Evolutionary conservation across 2,797 vertebrate genomes (phyloP).

Genomic region (Numenius phaeopus): DNA sequence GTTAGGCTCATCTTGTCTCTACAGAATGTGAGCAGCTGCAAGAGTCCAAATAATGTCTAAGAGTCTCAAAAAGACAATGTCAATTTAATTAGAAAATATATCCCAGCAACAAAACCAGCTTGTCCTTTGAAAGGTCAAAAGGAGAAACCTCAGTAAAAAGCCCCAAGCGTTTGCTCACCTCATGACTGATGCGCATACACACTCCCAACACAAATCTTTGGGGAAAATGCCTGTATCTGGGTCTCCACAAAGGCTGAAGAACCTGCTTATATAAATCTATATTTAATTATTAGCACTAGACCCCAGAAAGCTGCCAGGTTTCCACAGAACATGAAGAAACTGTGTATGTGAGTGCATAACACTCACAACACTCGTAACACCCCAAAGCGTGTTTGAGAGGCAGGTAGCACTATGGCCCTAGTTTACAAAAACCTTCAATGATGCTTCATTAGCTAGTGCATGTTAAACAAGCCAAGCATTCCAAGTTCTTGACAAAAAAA

Average conservation of each 20-base stretch:
- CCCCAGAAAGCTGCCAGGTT: not conserved
- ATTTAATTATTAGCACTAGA: not conserved
- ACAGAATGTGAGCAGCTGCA: not conserved
- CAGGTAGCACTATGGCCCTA: not conserved
- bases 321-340: not conserved
- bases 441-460: not conserved
- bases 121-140: constrained; percentile 22
- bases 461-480: not conserved
- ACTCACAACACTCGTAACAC: too few relatives aligned
- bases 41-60: not conserved
- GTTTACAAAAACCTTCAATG: not conserved
- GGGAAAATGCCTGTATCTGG: not conserved
- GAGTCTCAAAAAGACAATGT: not conserved
- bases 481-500: not conserved
- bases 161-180: not conserved
- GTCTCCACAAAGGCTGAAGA: not conserved
- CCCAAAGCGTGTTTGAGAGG: not conserved
- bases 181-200: not conserved
- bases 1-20: not conserved
- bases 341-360: not conserved
- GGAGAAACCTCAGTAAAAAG: not conserved
- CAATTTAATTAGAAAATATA: constrained; percentile 36
- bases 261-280: not conserved
- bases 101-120: not conserved
- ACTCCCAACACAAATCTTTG: not conserved